A percentile compares a stretch with the other conserved stretches of the same genome.
Conservation (phyloP, 2,888 invertebrate genomes). For the Apotomis betuletana region DNA sequence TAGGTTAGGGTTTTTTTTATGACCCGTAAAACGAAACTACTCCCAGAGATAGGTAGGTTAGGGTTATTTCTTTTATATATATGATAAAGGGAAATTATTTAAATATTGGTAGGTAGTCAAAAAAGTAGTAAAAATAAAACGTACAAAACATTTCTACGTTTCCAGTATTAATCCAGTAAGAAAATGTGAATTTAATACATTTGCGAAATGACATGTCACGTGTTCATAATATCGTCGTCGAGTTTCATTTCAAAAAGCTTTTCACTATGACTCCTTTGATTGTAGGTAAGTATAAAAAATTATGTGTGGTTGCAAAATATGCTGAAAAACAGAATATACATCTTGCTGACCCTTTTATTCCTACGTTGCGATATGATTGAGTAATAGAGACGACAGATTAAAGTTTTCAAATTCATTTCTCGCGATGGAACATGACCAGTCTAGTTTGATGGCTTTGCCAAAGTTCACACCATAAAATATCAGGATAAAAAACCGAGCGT, state of each 20-base stretch:
- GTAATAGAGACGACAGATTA: conserved; percentile 1
- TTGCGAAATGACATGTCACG: conserved; percentile 3
- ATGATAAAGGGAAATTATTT: too few species aligned
- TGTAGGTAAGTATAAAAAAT: too few species aligned
- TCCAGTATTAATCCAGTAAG: too few species aligned
- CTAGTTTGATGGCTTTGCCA: not conserved
- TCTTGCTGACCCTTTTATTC: conserved; percentile 2
- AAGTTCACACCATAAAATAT: conserved; percentile 20
- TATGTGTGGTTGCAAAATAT: too few species aligned
- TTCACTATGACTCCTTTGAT: conserved; percentile 1
- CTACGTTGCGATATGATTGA: not conserved
- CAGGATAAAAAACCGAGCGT: conserved; percentile 15
- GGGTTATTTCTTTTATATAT: too few species aligned
- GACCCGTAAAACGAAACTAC: too few species aligned
- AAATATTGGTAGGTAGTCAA: too few species aligned
- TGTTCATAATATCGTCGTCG: not conserved
- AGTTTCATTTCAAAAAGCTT: conserved; percentile 19
- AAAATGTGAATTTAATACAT: not conserved
- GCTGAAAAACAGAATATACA: not conserved
- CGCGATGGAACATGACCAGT: not conserved
- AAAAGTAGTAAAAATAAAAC: too few species aligned
- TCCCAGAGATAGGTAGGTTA: too few species aligned
- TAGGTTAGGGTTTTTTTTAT: too few species aligned
- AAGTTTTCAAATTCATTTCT: not conserved
- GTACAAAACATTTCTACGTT: too few species aligned